These are phyloP conservation scores for Myodes glareolus DNA, from an alignment of 2,113 vertebrate species.

Conservation along the genomic window DNA sequence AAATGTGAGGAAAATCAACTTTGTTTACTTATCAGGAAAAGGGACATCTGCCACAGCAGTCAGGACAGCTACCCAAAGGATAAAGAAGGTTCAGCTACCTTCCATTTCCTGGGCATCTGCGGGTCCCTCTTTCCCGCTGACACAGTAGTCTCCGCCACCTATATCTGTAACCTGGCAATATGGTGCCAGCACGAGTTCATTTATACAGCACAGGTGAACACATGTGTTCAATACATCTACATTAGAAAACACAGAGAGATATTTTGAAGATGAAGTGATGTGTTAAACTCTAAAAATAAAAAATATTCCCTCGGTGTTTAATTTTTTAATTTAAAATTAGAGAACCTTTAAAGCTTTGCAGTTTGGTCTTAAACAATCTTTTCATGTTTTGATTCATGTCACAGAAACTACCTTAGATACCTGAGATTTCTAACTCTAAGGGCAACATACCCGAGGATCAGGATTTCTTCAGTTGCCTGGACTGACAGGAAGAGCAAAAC, in stretches of 20 bases:
- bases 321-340: conserved; percentile 40
- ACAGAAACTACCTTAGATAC: background rate
- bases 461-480: background rate
- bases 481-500: background rate
- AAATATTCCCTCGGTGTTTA: conserved; percentile 4
- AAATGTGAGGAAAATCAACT: conserved; percentile 71
- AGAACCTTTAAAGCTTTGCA: conserved; percentile 5
- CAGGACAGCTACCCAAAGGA: conserved; percentile 60
- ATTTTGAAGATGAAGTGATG: conserved; percentile 14
- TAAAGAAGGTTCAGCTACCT: background rate
- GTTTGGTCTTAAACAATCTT: conserved; percentile 19
- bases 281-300: background rate
- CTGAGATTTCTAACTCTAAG: background rate
- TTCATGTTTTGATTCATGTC: conserved; percentile 22
- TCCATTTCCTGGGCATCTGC: background rate
- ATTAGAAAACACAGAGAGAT: background rate
- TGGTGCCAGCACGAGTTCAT: background rate
- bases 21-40: conserved; percentile 70
- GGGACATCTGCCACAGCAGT: conserved; percentile 52
- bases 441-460: background rate
- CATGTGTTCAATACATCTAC: background rate
- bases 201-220: background rate
- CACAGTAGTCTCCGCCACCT: background rate
- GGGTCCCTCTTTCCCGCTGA: background rate
- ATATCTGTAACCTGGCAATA: background rate